phyloP scores from a whole-genome alignment of 2,888 invertebrate species.

The Neria commutata region DNA sequence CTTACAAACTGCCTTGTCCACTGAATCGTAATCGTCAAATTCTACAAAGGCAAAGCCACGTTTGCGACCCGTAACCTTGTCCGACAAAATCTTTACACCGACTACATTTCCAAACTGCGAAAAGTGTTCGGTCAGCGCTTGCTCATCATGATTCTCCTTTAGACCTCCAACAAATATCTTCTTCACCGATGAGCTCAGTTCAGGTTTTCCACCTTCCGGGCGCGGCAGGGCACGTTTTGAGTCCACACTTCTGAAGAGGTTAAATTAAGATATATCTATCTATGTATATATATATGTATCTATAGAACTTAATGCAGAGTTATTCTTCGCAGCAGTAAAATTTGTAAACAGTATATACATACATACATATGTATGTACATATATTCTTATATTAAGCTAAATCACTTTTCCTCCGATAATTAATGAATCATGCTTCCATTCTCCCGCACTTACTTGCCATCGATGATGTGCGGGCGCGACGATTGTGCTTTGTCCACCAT shows the following conservation, averaged over 20 bases:
- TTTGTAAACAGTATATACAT: background rate
- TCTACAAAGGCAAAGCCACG: conserved; percentile 58
- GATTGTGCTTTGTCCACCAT: conserved; percentile 54
- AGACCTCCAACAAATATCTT: conserved; percentile 57
- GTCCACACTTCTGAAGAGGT: conserved; percentile 47
- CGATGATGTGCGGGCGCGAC: conserved; percentile 51
- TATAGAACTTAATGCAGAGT: background rate
- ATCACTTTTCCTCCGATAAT: too few relatives aligned
- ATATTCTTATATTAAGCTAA: background rate
- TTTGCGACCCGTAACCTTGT: conserved; percentile 55
- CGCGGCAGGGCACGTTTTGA: conserved; percentile 56
- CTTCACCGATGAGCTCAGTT: conserved; percentile 32
- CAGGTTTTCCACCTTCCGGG: conserved; percentile 44
- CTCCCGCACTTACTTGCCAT: conserved; percentile 63
- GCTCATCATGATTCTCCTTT: conserved; percentile 54
- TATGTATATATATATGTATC: background rate
- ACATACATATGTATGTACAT: background rate
- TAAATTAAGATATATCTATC: background rate
- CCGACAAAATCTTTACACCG: conserved; percentile 50
- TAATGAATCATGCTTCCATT: too few relatives aligned
- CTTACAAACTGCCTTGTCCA: conserved; percentile 55
- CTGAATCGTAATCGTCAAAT: conserved; percentile 50
- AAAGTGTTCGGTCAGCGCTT: conserved; percentile 49
- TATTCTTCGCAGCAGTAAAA: background rate
- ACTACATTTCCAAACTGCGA: conserved; percentile 49